phyloP scores from a whole-genome alignment of 2,888 invertebrate genomes.

The Patella caerulea region DNA sequence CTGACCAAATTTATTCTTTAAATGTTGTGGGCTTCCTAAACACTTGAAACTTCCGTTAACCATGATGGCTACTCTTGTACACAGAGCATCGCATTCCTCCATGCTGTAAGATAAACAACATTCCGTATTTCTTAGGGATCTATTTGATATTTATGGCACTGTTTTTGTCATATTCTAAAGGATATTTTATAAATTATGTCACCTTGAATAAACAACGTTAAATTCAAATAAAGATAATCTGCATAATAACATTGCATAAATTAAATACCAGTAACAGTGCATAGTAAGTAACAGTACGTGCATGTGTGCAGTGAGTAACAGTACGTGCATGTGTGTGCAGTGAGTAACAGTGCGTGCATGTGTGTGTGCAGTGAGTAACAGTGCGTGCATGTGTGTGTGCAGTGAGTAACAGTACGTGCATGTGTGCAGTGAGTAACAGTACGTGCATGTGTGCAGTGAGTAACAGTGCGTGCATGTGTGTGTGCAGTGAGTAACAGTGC shows the following conservation, averaged over 20 bases:
- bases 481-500: slow-evolving; percentile 84
- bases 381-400: slow-evolving; percentile 76
- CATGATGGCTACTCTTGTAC: slow-evolving; percentile 85
- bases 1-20: slow-evolving; percentile 81
- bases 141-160: no score
- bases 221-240: no score
- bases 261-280: no score
- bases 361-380: slow-evolving; percentile 83
- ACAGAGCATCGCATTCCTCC: slow-evolving; percentile 89
- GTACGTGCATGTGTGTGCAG: slow-evolving; percentile 76
- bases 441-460: slow-evolving; percentile 79
- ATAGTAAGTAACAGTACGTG: no score
- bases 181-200: no score
- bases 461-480: slow-evolving; percentile 77
- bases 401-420: slow-evolving; percentile 77
- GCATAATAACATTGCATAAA: no score
- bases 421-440: slow-evolving; percentile 80
- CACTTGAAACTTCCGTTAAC: slow-evolving; percentile 81
- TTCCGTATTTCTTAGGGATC: no score
- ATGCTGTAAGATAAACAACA: slow-evolving; percentile 75
- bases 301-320: not conserved
- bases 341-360: slow-evolving; percentile 75
- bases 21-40: slow-evolving; percentile 80
- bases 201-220: no score
- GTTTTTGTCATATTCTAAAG: no score